These are phyloP conservation scores for Prochilodus magdalenae DNA, from an alignment of 2,113 vertebrate genomes.

Conservation along the genomic window DNA sequence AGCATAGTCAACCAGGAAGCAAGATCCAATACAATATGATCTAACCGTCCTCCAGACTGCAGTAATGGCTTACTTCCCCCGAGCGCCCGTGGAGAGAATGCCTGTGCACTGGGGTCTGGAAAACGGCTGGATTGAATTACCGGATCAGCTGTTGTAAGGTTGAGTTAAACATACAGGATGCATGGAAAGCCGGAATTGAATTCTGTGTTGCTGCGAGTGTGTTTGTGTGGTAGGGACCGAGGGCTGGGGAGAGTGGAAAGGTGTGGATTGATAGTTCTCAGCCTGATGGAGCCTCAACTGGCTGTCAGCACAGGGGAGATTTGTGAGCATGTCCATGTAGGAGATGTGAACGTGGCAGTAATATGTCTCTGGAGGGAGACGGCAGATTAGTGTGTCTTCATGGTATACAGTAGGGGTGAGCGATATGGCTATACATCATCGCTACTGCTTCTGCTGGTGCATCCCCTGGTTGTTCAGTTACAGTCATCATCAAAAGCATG, in stretches of 20 bases:
- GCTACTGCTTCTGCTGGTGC: no score
- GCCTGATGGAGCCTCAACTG: conserved; percentile 8
- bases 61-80: no score
- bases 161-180: neutral
- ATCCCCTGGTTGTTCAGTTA: no score
- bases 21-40: no score
- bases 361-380: neutral
- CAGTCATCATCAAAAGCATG: no score
- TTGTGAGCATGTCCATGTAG: conserved; percentile 15
- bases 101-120: neutral
- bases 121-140: neutral
- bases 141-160: neutral
- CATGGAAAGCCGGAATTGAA: neutral
- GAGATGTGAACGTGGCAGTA: neutral
- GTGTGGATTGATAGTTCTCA: conserved; percentile 26
- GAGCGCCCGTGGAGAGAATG: neutral
- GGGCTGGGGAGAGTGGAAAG: neutral
- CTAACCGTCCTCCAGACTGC: no score
- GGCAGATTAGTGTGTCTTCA: neutral
- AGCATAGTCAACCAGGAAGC: no score
- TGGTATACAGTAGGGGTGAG: neutral
- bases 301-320: neutral
- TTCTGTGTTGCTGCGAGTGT: neutral
- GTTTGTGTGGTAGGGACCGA: neutral
- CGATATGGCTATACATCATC: neutral